Conservation (phyloP, 1,140 invertebrate species). For the Oscheius sp. region DNA sequence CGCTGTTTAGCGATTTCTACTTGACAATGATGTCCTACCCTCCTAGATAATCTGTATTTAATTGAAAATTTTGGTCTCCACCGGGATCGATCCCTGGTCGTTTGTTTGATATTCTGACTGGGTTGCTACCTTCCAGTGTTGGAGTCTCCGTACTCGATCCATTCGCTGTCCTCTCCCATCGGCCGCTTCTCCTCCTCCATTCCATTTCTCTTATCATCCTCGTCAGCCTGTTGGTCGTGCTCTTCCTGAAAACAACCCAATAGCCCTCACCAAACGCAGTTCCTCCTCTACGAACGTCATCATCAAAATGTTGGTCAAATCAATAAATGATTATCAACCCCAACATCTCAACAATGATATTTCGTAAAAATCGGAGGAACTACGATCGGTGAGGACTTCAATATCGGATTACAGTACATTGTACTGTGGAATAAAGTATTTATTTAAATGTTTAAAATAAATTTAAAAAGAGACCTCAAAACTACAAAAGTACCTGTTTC, state of each 20-base stretch:
- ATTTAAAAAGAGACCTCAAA: neutral
- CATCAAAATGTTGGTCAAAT: neutral
- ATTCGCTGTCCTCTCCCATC: slow-evolving; percentile 28
- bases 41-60: too few species aligned
- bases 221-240: slow-evolving; percentile 20
- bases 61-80: too few species aligned
- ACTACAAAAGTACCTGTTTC: slow-evolving; percentile 16
- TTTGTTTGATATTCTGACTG: too few species aligned
- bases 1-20: too few species aligned
- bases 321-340: neutral
- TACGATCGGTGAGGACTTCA: neutral
- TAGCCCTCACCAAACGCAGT: neutral
- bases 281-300: neutral
- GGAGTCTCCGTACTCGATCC: slow-evolving; percentile 32
- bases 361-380: neutral
- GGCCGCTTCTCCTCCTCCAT: slow-evolving; percentile 13
- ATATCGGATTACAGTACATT: neutral
- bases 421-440: neutral
- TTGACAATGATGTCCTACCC: too few species aligned
- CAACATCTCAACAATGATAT: neutral
- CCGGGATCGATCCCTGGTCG: too few species aligned
- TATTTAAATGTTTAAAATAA: neutral
- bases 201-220: slow-evolving; percentile 11
- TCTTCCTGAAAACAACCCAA: slow-evolving; percentile 17
- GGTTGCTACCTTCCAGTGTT: neutral